A percentile compares a stretch with the other conserved stretches of the same genome.
These are phyloP conservation scores for Chrysolina americana DNA, from an alignment of 2,888 invertebrate species.

Conservation along the genomic window DNA sequence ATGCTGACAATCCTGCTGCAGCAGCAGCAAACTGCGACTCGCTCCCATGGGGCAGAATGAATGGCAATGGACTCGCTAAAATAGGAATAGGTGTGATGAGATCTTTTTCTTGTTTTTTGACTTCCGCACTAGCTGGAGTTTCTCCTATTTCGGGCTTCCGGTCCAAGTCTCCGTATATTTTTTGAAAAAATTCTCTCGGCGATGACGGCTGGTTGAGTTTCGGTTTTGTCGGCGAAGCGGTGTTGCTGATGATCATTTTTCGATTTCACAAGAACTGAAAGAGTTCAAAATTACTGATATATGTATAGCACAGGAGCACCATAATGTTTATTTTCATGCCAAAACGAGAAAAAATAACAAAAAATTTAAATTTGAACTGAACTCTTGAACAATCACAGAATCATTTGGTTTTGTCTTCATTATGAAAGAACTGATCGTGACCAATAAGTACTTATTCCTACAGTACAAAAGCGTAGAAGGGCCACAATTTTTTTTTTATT, in stretches of 20 bases:
- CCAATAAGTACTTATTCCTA: no score
- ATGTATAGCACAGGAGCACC: no score
- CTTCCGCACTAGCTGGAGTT: constrained; percentile 49
- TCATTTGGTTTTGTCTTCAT: no score
- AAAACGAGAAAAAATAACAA: no score
- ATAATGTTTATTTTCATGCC: no score
- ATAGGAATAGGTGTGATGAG: constrained; percentile 65
- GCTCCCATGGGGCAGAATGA: constrained; percentile 63
- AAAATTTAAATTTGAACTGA: no score
- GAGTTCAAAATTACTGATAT: no score
- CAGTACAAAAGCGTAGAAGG: no score
- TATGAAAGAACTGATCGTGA: no score
- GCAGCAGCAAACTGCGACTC: constrained; percentile 71
- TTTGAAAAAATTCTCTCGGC: constrained; percentile 85
- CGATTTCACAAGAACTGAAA: neutral
- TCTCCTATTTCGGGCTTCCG: constrained; percentile 41
- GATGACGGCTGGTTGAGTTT: constrained; percentile 76
- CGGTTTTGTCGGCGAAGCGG: constrained; percentile 46
- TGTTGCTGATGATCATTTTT: constrained; percentile 39
- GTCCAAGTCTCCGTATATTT: constrained; percentile 85
- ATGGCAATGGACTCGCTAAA: constrained; percentile 64
- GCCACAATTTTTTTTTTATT: no score
- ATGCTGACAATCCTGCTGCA: constrained; percentile 72
- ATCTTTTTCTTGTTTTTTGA: constrained; percentile 39
- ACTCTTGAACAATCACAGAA: no score